phyloP scores from a whole-genome alignment of 1,140 invertebrate genomes.

The Hyphantria cunea region DNA sequence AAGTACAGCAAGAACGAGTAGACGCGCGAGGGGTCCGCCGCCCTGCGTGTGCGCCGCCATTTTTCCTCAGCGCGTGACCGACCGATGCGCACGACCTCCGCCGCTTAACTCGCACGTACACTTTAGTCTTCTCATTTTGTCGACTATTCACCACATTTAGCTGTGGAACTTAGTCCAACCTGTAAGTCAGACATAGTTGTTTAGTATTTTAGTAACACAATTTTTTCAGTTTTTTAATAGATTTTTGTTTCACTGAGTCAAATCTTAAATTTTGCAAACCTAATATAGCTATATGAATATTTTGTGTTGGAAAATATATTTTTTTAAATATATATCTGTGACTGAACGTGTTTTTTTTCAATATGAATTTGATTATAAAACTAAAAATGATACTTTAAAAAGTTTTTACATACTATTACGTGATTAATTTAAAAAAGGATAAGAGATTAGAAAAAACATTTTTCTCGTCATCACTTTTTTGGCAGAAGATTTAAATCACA shows the following conservation, averaged over 20 bases:
- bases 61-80: slow-evolving; percentile 58
- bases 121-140: slow-evolving; percentile 37
- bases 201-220: neutral
- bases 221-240: neutral
- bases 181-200: neutral
- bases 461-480: too few relatives aligned
- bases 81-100: slow-evolving; percentile 59
- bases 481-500: too few relatives aligned
- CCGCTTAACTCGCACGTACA: slow-evolving; percentile 33
- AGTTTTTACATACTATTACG: too few relatives aligned
- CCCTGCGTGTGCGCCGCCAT: slow-evolving; percentile 60
- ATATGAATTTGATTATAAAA: too few relatives aligned
- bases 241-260: too few relatives aligned
- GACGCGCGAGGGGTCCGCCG: slow-evolving; percentile 62
- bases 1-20: slow-evolving; percentile 65
- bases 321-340: too few relatives aligned
- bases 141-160: slow-evolving; percentile 3
- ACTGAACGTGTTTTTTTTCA: too few relatives aligned
- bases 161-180: neutral
- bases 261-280: neutral
- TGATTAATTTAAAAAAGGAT: too few relatives aligned
- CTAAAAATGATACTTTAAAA: too few relatives aligned
- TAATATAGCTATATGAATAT: too few relatives aligned
- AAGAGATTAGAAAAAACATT: too few relatives aligned
- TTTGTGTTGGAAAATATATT: too few relatives aligned